A percentile compares a stretch with the other conserved stretches of the same genome.
phyloP scores from a whole-genome alignment of 2,113 vertebrate genomes.

The Malaclemys terrapin region DNA sequence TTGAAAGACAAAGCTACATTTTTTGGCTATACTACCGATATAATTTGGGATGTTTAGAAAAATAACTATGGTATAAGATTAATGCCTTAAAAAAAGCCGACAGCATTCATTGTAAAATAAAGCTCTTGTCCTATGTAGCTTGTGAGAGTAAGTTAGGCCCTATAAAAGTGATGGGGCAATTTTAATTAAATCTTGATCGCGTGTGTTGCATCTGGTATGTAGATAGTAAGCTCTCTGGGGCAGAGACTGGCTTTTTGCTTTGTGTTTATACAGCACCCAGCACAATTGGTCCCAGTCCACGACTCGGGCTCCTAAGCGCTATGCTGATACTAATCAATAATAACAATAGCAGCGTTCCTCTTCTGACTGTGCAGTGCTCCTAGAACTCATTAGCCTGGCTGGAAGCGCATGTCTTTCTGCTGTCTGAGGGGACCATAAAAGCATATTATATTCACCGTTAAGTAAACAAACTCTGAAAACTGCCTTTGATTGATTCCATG shows the following conservation, averaged over 20 bases:
- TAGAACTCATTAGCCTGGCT: background rate
- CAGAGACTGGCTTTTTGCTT: background rate
- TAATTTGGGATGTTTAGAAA: slow-evolving; percentile 36
- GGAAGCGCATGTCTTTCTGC: slow-evolving; percentile 55
- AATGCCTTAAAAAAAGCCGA: background rate
- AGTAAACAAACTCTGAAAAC: slow-evolving; percentile 79
- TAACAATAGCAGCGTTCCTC: background rate
- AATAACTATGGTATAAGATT: background rate
- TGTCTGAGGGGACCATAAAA: slow-evolving; percentile 60
- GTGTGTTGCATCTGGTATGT: background rate
- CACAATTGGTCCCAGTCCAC: background rate
- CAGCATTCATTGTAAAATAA: background rate
- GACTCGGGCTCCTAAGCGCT: background rate
- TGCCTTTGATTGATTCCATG: slow-evolving; percentile 75
- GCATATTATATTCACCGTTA: slow-evolving; percentile 68
- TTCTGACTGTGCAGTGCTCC: rapidly evolving
- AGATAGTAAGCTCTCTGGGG: no score
- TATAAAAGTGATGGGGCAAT: background rate
- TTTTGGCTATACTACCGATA: background rate
- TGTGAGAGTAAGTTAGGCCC: background rate
- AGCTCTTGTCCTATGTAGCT: background rate
- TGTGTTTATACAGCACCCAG: background rate
- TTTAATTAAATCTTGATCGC: background rate
- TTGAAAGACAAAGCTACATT: background rate
- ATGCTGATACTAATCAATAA: background rate